Percentiles rank a stretch among this genome's conserved stretches.
phyloP scores from a whole-genome alignment of 2,888 invertebrate genomes.

The Amphipyra berbera region DNA sequence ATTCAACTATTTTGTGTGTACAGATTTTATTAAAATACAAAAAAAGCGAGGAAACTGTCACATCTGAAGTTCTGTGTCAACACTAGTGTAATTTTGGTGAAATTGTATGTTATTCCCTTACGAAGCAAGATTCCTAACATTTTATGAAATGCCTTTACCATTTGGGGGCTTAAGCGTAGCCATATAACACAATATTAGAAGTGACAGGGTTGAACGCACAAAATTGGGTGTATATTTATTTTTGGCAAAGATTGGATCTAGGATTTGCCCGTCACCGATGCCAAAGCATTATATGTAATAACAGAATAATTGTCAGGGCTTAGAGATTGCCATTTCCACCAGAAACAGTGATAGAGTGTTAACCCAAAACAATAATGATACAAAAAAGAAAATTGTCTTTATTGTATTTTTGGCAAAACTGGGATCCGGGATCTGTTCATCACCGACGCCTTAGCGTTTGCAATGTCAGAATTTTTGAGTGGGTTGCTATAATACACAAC shows the following conservation, averaged over 20 bases:
- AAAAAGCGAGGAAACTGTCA: conserved; percentile 7
- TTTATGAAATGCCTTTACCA: conserved; percentile 1
- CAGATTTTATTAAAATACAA: conserved; percentile 20
- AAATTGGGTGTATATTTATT: neutral
- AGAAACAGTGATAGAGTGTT: too few species aligned
- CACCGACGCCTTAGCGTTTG: too few species aligned
- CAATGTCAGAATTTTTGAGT: too few species aligned
- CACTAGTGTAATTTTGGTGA: conserved; percentile 11
- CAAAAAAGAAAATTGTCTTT: too few species aligned
- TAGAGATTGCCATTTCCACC: neutral
- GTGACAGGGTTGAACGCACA: conserved; percentile 8
- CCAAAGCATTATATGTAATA: neutral
- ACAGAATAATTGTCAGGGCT: conserved; percentile 4
- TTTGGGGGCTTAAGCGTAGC: neutral
- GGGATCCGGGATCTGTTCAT: too few species aligned
- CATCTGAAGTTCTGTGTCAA: conserved; percentile 2
- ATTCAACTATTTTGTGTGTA: conserved; percentile 17
- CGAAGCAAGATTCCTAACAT: neutral
- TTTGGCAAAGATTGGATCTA: neutral
- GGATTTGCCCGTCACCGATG: neutral
- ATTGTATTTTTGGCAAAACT: too few species aligned
- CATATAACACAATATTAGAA: conserved; percentile 6
- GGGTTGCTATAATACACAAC: too few species aligned
- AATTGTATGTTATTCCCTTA: conserved; percentile 1
- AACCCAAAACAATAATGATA: neutral